Conservation (phyloP, 2,113 vertebrate species). For the Planiliza haematocheilus region DNA sequence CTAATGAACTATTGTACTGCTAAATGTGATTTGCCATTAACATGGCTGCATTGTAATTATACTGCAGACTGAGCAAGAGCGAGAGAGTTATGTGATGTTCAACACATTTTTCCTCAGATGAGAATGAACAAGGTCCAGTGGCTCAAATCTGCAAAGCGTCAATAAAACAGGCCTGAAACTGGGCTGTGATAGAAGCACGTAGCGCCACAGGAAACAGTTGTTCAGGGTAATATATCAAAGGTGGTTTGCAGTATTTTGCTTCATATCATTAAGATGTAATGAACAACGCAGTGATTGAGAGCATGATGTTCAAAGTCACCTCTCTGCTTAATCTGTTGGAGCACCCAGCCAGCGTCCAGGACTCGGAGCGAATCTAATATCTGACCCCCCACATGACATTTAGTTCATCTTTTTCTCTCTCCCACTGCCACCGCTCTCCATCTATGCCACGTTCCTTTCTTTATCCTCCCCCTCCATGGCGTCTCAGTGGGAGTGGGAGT, state of each 20-base stretch:
- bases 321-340: conserved; percentile 48
- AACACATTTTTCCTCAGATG: conserved; percentile 3
- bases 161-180: not conserved
- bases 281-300: conserved; percentile 25
- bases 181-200: not conserved
- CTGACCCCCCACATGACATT: conserved; percentile 51
- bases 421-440: conserved; percentile 36
- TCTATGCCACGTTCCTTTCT: conserved; percentile 45
- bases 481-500: conserved; percentile 82
- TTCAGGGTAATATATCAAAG: not conserved
- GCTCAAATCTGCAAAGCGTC: not conserved
- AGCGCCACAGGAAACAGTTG: not conserved
- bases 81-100: not conserved
- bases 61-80: conserved; percentile 28
- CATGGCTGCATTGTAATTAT: conserved; percentile 23
- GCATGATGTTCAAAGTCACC: conserved; percentile 66
- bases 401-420: conserved; percentile 31
- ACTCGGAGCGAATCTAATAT: conserved; percentile 45
- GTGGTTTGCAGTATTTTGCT: conserved; percentile 22
- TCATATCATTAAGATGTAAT: conserved; percentile 29
- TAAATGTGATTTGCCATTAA: conserved; percentile 44
- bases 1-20: conserved; percentile 25
- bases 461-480: conserved; percentile 66
- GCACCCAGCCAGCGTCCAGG: conserved; percentile 26
- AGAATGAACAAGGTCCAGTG: conserved; percentile 1